Conservation (phyloP, 2,797 vertebrate species). For the Neosalanx taihuensis region DNA sequence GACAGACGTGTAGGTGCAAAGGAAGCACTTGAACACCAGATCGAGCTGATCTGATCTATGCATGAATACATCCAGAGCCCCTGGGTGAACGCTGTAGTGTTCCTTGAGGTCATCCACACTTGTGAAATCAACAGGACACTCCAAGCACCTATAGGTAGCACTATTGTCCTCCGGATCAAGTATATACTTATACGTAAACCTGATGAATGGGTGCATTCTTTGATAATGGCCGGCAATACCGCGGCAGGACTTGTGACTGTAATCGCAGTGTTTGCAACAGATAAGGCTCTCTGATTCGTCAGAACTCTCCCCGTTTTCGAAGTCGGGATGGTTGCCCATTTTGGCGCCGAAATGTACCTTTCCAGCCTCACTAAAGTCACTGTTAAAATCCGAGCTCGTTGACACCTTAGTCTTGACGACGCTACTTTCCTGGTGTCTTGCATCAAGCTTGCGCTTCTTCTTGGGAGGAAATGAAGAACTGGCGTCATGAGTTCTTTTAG, state of each 20-base stretch:
- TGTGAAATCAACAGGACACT: conserved; percentile 86
- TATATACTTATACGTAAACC: conserved; percentile 81
- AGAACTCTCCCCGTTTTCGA: conserved; percentile 56
- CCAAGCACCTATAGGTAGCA: conserved; percentile 85
- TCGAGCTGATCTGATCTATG: conserved; percentile 67
- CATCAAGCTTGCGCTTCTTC: conserved; percentile 77
- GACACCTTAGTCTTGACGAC: conserved; percentile 68
- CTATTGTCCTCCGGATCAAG: conserved; percentile 78
- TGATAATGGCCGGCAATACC: conserved; percentile 83
- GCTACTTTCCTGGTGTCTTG: conserved; percentile 69
- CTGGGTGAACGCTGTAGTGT: conserved; percentile 81
- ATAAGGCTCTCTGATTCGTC: conserved; percentile 69
- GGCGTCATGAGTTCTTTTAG: conserved; percentile 70
- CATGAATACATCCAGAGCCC: conserved; percentile 80
- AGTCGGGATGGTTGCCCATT: conserved; percentile 61
- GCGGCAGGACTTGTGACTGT: conserved; percentile 74
- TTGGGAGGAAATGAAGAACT: conserved; percentile 64
- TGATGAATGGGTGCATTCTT: conserved; percentile 83
- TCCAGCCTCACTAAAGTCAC: conserved; percentile 84
- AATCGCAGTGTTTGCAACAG: conserved; percentile 89
- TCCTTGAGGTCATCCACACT: conserved; percentile 77
- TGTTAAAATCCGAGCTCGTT: conserved; percentile 70
- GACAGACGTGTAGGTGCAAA: conserved; percentile 78
- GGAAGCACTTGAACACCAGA: conserved; percentile 83
- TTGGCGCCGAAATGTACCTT: conserved; percentile 73